Percentiles rank a stretch among this genome's conserved stretches.
Conservation (phyloP, 2,797 vertebrate genomes). For the Myiotriccus ornatus region DNA sequence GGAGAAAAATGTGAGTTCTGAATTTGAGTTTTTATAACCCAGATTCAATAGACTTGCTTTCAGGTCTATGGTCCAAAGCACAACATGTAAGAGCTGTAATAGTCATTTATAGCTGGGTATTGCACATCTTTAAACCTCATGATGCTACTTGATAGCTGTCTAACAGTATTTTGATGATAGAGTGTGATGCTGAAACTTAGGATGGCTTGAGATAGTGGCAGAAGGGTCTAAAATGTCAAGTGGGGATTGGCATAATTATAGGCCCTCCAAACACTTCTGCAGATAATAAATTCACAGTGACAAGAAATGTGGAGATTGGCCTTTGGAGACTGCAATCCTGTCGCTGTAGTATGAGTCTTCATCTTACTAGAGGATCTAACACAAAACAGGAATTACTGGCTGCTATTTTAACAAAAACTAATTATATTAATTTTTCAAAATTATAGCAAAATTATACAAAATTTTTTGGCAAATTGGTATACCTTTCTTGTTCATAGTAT, state of each 20-base stretch:
- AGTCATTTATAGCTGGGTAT: neutral
- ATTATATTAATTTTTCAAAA: neutral
- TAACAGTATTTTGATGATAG: slow-evolving; percentile 9
- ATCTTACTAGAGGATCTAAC: neutral
- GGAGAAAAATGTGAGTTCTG: neutral
- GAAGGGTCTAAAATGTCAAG: slow-evolving; percentile 31
- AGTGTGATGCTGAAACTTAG: neutral
- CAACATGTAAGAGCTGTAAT: neutral
- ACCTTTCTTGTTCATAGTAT: neutral
- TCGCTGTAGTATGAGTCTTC: neutral
- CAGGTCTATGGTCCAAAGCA: neutral
- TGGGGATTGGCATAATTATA: neutral
- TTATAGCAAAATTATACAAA: neutral
- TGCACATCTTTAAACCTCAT: neutral
- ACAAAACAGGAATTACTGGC: neutral
- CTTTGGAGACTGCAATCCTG: neutral
- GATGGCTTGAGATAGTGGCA: neutral
- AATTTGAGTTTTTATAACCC: neutral
- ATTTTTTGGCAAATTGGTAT: neutral
- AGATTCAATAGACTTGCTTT: neutral
- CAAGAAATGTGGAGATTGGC: neutral
- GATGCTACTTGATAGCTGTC: neutral
- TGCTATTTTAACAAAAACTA: neutral
- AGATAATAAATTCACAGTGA: neutral
- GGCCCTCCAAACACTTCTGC: neutral